Evolutionary conservation across 2,888 invertebrate genomes (phyloP).

Genomic region (Xestoiulus laeticollis): DNA sequence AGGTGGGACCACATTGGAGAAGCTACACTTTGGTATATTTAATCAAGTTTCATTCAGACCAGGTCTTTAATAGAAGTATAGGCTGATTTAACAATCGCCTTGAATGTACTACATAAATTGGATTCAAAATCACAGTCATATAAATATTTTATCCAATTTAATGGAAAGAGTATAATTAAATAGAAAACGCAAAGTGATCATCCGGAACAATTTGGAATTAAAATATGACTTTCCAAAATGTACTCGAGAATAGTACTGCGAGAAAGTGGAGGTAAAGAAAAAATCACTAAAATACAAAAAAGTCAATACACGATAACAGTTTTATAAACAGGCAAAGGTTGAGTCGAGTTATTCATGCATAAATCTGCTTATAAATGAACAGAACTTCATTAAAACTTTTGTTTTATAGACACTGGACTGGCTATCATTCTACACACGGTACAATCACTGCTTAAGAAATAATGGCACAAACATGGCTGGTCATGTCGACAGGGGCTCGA

Average conservation of each 20-base stretch:
- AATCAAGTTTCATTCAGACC: constrained; percentile 43
- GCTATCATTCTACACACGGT: constrained; percentile 43
- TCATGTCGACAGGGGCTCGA: constrained; percentile 36
- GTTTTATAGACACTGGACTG: constrained; percentile 43
- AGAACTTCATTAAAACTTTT: constrained; percentile 41
- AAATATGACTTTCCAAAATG: constrained; percentile 43
- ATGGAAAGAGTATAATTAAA: constrained; percentile 43
- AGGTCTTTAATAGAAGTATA: constrained; percentile 43
- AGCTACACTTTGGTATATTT: constrained; percentile 41
- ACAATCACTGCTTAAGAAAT: constrained; percentile 43
- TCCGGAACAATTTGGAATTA: constrained; percentile 43
- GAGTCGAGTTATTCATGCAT: constrained; percentile 41
- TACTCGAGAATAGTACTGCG: constrained; percentile 43
- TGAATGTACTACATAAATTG: constrained; percentile 41
- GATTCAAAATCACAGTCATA: constrained; percentile 43
- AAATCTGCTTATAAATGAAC: constrained; percentile 43
- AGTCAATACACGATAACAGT: constrained; percentile 41
- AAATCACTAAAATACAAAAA: constrained; percentile 43
- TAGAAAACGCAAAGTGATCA: constrained; percentile 41
- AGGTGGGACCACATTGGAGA: background rate
- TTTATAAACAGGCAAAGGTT: constrained; percentile 43
- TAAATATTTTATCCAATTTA: constrained; percentile 43
- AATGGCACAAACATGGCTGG: constrained; percentile 43
- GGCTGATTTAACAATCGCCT: constrained; percentile 43
- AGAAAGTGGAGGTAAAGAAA: constrained; percentile 43